These are phyloP conservation scores for Pocillopora meandrina DNA, from an alignment of 92 coral and sea anemone species.

Conservation along the genomic window DNA sequence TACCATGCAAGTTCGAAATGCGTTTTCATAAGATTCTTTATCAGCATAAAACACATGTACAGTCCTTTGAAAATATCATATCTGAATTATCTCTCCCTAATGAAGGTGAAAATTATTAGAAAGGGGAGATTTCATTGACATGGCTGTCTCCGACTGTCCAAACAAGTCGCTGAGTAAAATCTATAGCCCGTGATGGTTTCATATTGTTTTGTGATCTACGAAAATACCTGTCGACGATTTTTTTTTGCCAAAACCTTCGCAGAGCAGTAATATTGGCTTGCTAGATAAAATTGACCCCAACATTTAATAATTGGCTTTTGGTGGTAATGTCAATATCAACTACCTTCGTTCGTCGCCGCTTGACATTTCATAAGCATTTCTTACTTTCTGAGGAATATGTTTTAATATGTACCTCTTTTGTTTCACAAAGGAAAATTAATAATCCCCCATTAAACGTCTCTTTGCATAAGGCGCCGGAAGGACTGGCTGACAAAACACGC, in stretches of 20 bases:
- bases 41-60: background rate
- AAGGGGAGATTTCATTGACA: no score
- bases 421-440: slow-evolving; percentile 31
- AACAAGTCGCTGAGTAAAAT: background rate
- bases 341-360: background rate
- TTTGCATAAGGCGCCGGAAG: slow-evolving; percentile 40
- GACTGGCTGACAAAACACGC: slow-evolving; percentile 15
- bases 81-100: no score
- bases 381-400: slow-evolving; percentile 13
- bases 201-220: slow-evolving; percentile 20
- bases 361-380: background rate
- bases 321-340: background rate
- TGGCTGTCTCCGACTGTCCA: background rate
- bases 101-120: no score
- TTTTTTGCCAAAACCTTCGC: background rate
- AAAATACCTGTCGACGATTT: slow-evolving; percentile 9
- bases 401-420: slow-evolving; percentile 8
- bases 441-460: slow-evolving; percentile 25
- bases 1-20: background rate
- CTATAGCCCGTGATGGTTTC: background rate
- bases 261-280: background rate
- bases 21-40: background rate
- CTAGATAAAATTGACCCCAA: background rate
- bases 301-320: background rate
- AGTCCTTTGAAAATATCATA: background rate